phyloP scores from a whole-genome alignment of 1,140 invertebrate genomes.

The Panagrolaimus sp. region DNA sequence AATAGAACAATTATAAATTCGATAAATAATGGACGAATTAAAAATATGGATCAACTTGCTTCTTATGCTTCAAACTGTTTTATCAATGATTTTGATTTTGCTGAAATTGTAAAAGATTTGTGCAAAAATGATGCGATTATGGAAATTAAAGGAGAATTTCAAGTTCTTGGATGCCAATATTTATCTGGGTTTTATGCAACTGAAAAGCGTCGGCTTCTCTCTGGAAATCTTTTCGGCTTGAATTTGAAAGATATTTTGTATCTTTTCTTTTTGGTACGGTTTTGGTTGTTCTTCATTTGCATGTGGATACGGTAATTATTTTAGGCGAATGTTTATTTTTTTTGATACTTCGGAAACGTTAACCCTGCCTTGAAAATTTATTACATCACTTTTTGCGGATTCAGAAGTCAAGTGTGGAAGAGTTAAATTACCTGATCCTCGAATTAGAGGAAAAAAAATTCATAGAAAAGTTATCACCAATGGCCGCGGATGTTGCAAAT shows the following conservation, averaged over 20 bases:
- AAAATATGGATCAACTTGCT: not conserved
- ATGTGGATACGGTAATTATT: not conserved
- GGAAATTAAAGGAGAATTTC: not conserved
- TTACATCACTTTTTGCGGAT: not conserved
- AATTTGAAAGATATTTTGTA: not conserved
- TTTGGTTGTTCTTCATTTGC: not conserved
- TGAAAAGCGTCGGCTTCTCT: not conserved
- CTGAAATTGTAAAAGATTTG: not conserved
- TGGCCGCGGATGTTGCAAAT: not conserved
- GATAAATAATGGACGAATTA: not conserved
- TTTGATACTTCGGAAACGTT: not conserved
- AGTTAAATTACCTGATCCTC: not conserved
- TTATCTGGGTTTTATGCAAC: not conserved
- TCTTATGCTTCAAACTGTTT: not conserved
- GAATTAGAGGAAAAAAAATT: not conserved
- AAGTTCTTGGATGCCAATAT: not conserved
- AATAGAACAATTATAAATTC: not conserved
- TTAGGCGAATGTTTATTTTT: slow-evolving; percentile 1
- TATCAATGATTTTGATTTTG: not conserved
- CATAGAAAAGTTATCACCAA: not conserved
- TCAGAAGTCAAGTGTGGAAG: slow-evolving; percentile 1
- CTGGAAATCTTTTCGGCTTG: no score
- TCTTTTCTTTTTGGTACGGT: not conserved
- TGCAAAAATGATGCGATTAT: not conserved
- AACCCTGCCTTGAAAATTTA: not conserved